These are phyloP conservation scores for Cherax quadricarinatus DNA, from an alignment of 1,140 invertebrate genomes.

Conservation along the genomic window DNA sequence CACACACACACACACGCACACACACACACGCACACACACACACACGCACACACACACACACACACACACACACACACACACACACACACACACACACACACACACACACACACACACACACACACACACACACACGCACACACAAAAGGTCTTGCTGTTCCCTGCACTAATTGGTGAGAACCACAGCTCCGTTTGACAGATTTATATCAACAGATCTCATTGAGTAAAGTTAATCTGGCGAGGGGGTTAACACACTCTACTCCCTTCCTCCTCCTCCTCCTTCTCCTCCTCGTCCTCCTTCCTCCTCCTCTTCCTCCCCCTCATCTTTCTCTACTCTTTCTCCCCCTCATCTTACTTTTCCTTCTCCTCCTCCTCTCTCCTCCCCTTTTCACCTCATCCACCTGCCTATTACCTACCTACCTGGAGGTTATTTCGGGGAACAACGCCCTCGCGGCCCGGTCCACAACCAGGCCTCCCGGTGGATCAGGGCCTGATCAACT, in stretches of 20 bases:
- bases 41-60: not conserved
- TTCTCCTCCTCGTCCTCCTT: too few species aligned
- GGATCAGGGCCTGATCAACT: too few species aligned
- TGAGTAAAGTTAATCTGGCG: not conserved
- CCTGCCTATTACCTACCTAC: too few species aligned
- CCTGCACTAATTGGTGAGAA: conserved; percentile 13
- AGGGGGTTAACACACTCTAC: not conserved
- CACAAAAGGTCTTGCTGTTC: conserved; percentile 6
- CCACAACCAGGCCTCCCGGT: too few species aligned
- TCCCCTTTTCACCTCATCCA: not conserved
- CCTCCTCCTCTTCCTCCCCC: conserved; percentile 2
- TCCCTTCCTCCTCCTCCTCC: not conserved
- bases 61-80: not conserved
- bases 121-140: conserved; percentile 1
- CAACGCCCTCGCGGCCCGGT: too few species aligned
- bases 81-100: conserved; percentile 8
- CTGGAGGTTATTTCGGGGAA: too few species aligned
- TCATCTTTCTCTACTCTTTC: not conserved
- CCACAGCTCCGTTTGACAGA: conserved; percentile 4
- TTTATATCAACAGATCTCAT: not conserved
- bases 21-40: not conserved
- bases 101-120: not conserved
- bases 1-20: too few species aligned
- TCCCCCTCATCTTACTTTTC: not conserved
- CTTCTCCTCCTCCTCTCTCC: not conserved